Evolutionary conservation across 1,140 invertebrate species (phyloP).

Genomic region (Bombus terrestris): DNA sequence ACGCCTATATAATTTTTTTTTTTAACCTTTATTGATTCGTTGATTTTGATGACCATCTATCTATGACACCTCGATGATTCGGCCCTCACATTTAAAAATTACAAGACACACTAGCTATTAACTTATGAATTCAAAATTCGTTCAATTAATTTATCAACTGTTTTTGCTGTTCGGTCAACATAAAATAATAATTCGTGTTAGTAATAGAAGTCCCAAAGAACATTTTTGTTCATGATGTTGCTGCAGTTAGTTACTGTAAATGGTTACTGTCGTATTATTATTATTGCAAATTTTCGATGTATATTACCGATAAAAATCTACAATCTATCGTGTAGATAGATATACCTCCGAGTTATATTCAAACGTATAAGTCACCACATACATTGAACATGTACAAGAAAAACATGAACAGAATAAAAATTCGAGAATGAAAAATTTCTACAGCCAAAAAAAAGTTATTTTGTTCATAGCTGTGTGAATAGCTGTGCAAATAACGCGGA

Average conservation of each 20-base stretch:
- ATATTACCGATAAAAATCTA: background rate
- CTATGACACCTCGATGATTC: no score
- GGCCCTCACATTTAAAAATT: no score
- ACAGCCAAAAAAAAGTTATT: background rate
- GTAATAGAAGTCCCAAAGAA: background rate
- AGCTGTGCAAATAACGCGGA: background rate
- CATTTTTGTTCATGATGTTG: background rate
- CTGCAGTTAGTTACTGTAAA: background rate
- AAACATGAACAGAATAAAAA: background rate
- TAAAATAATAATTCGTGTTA: background rate
- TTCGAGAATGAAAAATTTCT: background rate
- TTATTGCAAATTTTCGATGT: conserved; percentile 21
- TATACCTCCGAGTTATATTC: no score
- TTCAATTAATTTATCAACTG: no score
- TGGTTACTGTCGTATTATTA: background rate
- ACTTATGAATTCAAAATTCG: no score
- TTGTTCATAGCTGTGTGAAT: background rate
- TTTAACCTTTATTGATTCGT: background rate
- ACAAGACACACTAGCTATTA: no score
- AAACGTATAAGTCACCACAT: fast-evolving
- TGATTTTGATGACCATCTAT: background rate
- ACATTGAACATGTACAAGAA: background rate
- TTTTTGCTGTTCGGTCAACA: no score
- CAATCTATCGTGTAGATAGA: no score
- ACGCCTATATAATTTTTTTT: background rate